Evolutionary conservation across 2,113 vertebrate genomes (phyloP).

Genomic region (Erythrolamprus reginae): DNA sequence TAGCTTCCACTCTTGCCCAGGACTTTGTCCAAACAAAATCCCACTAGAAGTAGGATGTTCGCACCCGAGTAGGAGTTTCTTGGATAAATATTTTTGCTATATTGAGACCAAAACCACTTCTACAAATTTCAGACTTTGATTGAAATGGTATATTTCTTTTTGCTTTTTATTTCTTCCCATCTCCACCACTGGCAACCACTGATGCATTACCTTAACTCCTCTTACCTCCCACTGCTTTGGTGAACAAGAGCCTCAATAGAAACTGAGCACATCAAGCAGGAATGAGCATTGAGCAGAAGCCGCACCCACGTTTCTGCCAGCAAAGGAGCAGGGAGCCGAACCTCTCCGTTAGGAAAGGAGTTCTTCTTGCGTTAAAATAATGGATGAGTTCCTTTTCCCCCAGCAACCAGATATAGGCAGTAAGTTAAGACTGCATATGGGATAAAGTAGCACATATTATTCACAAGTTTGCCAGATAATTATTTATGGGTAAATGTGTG

Average conservation of each 20-base stretch:
- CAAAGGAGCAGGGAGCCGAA: not conserved
- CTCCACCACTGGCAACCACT: slow-evolving; percentile 65
- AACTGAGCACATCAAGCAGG: slow-evolving; percentile 24
- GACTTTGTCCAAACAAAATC: slow-evolving; percentile 76
- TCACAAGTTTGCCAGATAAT: not conserved
- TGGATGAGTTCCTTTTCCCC: slow-evolving; percentile 24
- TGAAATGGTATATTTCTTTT: slow-evolving; percentile 74
- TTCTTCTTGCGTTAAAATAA: not conserved
- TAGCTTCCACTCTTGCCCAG: slow-evolving; percentile 73
- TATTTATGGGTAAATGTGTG: not conserved
- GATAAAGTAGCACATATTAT: slow-evolving; percentile 4
- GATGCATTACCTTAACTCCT: slow-evolving; percentile 60
- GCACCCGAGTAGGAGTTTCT: slow-evolving; percentile 77
- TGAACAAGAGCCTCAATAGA: slow-evolving; percentile 25
- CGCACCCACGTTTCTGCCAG: slow-evolving; percentile 21
- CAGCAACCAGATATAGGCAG: not conserved
- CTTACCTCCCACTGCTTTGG: slow-evolving; percentile 52
- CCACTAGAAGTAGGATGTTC: slow-evolving; percentile 77
- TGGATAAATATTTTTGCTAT: slow-evolving; percentile 81
- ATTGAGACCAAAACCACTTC: slow-evolving; percentile 79
- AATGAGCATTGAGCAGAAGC: slow-evolving; percentile 16
- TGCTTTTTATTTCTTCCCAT: slow-evolving; percentile 47
- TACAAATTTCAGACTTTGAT: slow-evolving; percentile 78
- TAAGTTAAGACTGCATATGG: not conserved
- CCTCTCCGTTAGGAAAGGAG: slow-evolving; percentile 14